These are phyloP conservation scores for Procambarus virginalis DNA, from an alignment of 1,140 invertebrate species.

Conservation along the genomic window DNA sequence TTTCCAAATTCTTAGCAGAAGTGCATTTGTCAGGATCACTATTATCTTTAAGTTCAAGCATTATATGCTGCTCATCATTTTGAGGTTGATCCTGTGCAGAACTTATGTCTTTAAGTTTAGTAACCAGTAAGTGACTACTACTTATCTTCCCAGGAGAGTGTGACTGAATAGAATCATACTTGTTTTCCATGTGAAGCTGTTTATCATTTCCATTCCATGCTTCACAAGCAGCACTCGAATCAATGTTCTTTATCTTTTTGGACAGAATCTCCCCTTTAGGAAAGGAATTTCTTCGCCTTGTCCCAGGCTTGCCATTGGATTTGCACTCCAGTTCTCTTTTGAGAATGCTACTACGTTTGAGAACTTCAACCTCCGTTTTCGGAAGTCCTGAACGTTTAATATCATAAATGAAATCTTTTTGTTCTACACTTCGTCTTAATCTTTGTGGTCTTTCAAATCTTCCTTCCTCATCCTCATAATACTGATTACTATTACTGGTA, in stretches of 20 bases:
- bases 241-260: background rate
- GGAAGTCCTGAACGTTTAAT: background rate
- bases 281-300: background rate
- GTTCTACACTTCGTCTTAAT: constrained; percentile 15
- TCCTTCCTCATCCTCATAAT: constrained; percentile 1
- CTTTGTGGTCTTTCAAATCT: constrained; percentile 14
- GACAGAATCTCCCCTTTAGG: background rate
- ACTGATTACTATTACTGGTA: background rate
- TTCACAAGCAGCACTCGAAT: background rate
- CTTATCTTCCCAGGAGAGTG: background rate
- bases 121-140: background rate
- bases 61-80: background rate
- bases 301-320: background rate
- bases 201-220: background rate
- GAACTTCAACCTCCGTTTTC: background rate
- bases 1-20: background rate
- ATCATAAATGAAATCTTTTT: constrained; percentile 26
- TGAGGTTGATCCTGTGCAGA: background rate
- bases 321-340: background rate
- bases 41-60: background rate
- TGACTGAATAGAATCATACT: background rate
- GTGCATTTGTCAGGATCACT: background rate
- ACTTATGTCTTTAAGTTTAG: background rate
- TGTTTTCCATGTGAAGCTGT: background rate
- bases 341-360: background rate